These are phyloP conservation scores for Helicolenus hilgendorfi DNA, from an alignment of 2,797 vertebrate genomes.

Conservation along the genomic window DNA sequence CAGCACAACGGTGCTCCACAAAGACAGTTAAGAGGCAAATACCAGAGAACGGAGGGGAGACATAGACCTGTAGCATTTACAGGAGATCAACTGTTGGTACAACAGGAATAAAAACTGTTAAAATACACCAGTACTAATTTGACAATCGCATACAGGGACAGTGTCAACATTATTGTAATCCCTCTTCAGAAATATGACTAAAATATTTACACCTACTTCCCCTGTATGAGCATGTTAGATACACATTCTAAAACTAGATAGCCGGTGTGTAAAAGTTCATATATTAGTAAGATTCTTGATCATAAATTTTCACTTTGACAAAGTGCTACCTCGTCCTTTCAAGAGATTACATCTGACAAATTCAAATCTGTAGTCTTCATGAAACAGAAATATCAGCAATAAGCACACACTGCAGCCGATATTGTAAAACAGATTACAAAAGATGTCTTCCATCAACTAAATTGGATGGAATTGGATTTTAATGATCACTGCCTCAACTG, in stretches of 20 bases:
- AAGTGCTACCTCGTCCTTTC: not conserved
- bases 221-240: not conserved
- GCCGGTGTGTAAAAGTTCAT: not conserved
- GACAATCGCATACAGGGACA: not conserved
- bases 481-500: not conserved
- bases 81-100: constrained; percentile 38
- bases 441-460: not conserved
- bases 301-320: constrained; percentile 35
- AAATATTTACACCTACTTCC: constrained; percentile 34
- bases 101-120: constrained; percentile 23
- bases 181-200: not conserved
- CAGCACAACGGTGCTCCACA: constrained; percentile 69
- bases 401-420: constrained; percentile 10
- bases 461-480: not conserved
- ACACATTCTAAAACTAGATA: constrained; percentile 5
- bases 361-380: constrained; percentile 23
- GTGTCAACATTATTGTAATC: not conserved
- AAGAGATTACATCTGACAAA: constrained; percentile 31
- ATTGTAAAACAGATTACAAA: constrained; percentile 4
- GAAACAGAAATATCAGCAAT: not conserved
- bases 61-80: constrained; percentile 68
- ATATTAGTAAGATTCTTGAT: constrained; percentile 28
- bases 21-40: constrained; percentile 60
- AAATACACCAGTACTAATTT: constrained; percentile 22
- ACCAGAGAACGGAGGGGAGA: constrained; percentile 43